Base-by-base conservation (phyloP, 2,113 vertebrate species). In the Pachypanchax playfairii region DNA sequence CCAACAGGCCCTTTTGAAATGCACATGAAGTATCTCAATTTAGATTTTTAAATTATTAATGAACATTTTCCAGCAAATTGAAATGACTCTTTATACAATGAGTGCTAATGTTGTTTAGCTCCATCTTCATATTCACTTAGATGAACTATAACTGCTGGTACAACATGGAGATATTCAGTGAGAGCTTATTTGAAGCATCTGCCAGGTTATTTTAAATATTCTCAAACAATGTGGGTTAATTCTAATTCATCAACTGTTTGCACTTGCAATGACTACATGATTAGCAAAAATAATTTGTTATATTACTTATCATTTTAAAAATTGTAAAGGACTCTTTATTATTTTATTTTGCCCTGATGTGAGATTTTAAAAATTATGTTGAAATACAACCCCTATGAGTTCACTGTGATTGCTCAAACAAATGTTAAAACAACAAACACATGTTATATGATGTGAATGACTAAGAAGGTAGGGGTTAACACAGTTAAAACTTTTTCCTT, bases 131-230 rank as follows among this genome's bases (percentile, higher is more conserved):
- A 9, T 50, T 55, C n/a, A 50, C 58, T 47, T 15, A 11, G 14
- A 13, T 57, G 64, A 22, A 0, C 10, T 0, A 43, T 41, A 43
- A 22, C 60, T 55, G 5, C 18, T n/a, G 2, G 5, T 39, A 38
- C 47, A 25, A 28, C 13, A 41, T 64, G 53, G 14, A 43, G 38
- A 12, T 70, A 22, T 49, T 15, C 11, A 26, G 22, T 22, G 42
- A 31, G 31, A 42, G 42, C 25, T 48, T 36, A 29, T 62, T 57
- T 60, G 18, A 53, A 15, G 29, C 25, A 15, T 47, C 15, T 61
- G 36, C 14, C 60, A 70, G 52, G n/a, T 9, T 33, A 25, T 21
- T 22, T 44, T 28, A 25, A 20, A 39, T 29, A 3, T 15, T 17
- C 2, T 1, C 25, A 57, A 43, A 7, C 1, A 12, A 7, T 20